Evolutionary conservation across 1,140 invertebrate genomes (phyloP), one percentile per base, ranked within the genome.

Genomic region (Microplitis mediator): DNA sequence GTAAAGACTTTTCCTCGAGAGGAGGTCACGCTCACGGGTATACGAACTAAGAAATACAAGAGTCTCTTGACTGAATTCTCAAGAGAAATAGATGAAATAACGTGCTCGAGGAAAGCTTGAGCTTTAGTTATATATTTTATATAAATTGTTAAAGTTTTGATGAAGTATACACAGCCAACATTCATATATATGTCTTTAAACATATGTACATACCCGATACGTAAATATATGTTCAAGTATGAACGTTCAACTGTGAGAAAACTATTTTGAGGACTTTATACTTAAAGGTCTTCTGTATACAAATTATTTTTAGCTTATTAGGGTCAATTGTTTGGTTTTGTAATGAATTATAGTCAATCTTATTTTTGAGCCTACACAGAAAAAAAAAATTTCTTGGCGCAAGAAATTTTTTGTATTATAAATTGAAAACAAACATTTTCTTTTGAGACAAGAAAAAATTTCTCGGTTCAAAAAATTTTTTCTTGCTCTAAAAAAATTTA

Each of bases 231-330:
- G 39, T 6, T 58, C 14, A 9, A 58, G 4, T 16, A 58, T 23
- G 45, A 63, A 65, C 51, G 67, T 69, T 63, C 73, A 78, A 82
- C 79, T 82, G 81, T 78, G 78, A 11, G 39, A 75, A 78, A 81
- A 82, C 73, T 74, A 76, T 77, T 82, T 72, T 76, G 81, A 74
- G 74, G 75, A 76, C 72, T 72, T 74, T 79, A 79, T 79, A 82
- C 80, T 82, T 81, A 78, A 78, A 74, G 71, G 71, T 75, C 67
- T 76, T 39, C 67, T 75, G 39, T 45, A 11, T 8, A 45, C 65
- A 74, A 9, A 50, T 72, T 82, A 82, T 82, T 80, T 82, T 82
- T 81, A 82, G 81, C 79, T 45, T 6, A 81, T 81, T 82, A 78
- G 78, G 79, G 80, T 82, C 80, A 80, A 79, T 67, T 67, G 65